Percentiles rank a stretch among this genome's conserved stretches.
These are phyloP conservation scores for Ypsolopha sequella DNA, from an alignment of 2,888 invertebrate species.

Conservation along the genomic window DNA sequence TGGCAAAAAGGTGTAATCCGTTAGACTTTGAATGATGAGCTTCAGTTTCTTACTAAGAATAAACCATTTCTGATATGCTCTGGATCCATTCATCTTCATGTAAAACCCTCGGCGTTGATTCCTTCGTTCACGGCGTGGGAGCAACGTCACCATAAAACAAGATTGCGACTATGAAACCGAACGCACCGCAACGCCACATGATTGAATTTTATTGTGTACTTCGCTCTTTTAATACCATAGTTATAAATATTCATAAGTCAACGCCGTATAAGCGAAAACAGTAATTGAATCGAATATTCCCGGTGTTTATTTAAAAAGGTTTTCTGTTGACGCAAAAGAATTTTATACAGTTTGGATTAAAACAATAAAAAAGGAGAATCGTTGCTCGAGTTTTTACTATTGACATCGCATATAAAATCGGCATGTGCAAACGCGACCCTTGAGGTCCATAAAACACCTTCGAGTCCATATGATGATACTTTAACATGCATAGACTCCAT, in stretches of 20 bases:
- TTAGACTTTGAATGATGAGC: not conserved
- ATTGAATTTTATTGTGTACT: slow-evolving; percentile 61
- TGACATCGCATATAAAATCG: slow-evolving; percentile 51
- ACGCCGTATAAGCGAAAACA: not conserved
- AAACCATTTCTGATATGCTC: not conserved
- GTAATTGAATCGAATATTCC: slow-evolving; percentile 5
- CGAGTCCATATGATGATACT: slow-evolving; percentile 58
- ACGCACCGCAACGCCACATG: slow-evolving; percentile 38
- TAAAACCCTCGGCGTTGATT: not conserved
- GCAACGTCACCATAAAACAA: slow-evolving; percentile 60
- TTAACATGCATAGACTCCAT: slow-evolving; percentile 64
- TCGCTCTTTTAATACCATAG: slow-evolving; percentile 28
- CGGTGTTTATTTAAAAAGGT: slow-evolving; percentile 5
- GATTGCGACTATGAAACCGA: slow-evolving; percentile 38
- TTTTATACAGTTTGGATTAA: not conserved
- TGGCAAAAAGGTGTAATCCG: not conserved
- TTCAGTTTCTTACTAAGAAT: not conserved
- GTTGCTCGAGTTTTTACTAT: slow-evolving; percentile 49
- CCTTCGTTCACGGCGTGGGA: slow-evolving; percentile 40
- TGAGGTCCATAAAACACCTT: slow-evolving; percentile 49
- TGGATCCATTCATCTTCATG: slow-evolving; percentile 1
- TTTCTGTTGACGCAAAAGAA: slow-evolving; percentile 7
- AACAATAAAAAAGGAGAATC: slow-evolving; percentile 15
- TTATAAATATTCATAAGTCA: slow-evolving; percentile 12
- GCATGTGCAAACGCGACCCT: slow-evolving; percentile 45